Base-by-base conservation (phyloP, 2,113 vertebrate species). In the Carollia perspicillata region DNA sequence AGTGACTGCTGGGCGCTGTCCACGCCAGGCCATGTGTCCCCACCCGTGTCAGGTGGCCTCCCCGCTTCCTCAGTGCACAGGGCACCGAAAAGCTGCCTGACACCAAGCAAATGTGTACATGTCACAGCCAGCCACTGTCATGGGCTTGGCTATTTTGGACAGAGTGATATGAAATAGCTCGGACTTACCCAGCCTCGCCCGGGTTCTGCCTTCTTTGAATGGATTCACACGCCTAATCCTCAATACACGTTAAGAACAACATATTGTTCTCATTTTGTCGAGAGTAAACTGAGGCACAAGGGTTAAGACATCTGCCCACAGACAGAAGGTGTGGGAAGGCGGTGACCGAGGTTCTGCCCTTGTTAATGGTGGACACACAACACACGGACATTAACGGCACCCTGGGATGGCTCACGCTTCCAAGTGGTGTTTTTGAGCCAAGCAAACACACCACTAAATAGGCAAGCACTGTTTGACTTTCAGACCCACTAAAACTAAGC, bases 91-190 rank as follows among this genome's bases (percentile, higher is more conserved):
- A 44, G 44, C 23, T 3, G 17, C 53, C 28, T 87, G 18, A 8
- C 47, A 8, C 18, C 37, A 1, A 8, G 1, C 1, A 13, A 37
- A 53, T 10, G 4, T 26, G 60, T n/a, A 44, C 23, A 16, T 0
- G 26, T 18, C 26, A 13, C 0, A 0, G 13, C 79, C 53, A 23
- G 78, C 42, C 7, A 10, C 22, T 8, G 13, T n/a, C 71, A 37
- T 8, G 44, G 37, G 10, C 16, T 40, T 9, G 17, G 79, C 49
- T 17, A 1, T 16, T 23, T 58, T 6, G 11, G 12, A 60, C 4
- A 2, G 44, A 40, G 18, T 2, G 16, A 8, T 17, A 8, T 28
- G n/a, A 75, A 42, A n/a, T 8, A 51, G n/a, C 72, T 49, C 3
- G 35, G 22, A 17, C 1, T 3, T 14, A 40, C 0, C 49, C 42